Conservation (phyloP, 2,888 invertebrate genomes). For the Nowickia ferox region DNA sequence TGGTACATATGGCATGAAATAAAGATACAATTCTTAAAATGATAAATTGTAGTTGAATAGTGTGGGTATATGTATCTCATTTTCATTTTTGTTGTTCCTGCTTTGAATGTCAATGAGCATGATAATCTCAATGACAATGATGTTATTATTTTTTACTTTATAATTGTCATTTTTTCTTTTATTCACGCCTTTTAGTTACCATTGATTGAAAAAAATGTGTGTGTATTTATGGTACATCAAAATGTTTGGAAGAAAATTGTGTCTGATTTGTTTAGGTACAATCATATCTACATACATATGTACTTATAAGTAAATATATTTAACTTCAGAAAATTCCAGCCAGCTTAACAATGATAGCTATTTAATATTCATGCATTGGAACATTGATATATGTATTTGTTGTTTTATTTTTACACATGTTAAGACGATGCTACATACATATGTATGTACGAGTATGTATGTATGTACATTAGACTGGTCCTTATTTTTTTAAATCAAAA, state of each 20-base stretch:
- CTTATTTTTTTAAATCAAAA: too few relatives aligned
- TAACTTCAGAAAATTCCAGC: conserved; percentile 38
- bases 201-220: conserved; percentile 30
- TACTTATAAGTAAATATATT: too few relatives aligned
- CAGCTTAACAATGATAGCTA: conserved; percentile 24
- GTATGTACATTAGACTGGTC: too few relatives aligned
- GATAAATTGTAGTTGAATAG: conserved; percentile 63
- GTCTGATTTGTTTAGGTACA: conserved; percentile 29
- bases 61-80: conserved; percentile 31
- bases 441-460: too few relatives aligned
- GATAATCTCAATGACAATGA: conserved; percentile 64
- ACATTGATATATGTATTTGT: background rate
- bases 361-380: conserved; percentile 9
- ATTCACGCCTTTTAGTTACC: conserved; percentile 60
- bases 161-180: conserved; percentile 62
- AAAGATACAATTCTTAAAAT: conserved; percentile 48
- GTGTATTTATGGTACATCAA: background rate
- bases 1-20: background rate
- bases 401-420: background rate
- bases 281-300: background rate
- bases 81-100: conserved; percentile 41
- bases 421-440: background rate
- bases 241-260: conserved; percentile 32
- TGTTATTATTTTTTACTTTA: conserved; percentile 65
- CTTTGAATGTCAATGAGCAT: conserved; percentile 66